These are phyloP conservation scores for Agriopis marginaria DNA, from an alignment of 2,888 invertebrate genomes.

Conservation along the genomic window DNA sequence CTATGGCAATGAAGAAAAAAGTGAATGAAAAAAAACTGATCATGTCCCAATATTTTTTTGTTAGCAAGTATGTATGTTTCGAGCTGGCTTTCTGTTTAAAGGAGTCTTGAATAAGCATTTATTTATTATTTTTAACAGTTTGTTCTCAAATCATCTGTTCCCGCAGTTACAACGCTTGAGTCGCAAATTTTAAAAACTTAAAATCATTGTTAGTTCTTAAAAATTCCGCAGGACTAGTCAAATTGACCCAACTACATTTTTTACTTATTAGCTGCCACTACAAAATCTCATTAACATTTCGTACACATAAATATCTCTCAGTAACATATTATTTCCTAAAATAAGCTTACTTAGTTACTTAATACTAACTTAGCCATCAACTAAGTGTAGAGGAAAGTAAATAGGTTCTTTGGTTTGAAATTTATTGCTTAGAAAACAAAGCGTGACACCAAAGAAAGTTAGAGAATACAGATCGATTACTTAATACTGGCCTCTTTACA, in stretches of 20 bases:
- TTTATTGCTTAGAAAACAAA: constrained; percentile 59
- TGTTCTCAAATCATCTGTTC: background rate
- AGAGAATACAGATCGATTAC: constrained; percentile 13
- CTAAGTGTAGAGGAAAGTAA: constrained; percentile 42
- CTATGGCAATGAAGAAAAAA: too few species aligned
- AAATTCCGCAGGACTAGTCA: too few species aligned
- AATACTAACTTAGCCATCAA: constrained; percentile 32
- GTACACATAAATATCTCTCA: constrained; percentile 33
- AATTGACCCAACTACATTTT: background rate
- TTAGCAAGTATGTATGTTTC: too few species aligned
- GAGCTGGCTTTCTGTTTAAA: too few species aligned
- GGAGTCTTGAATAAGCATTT: too few species aligned
- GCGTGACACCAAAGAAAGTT: constrained; percentile 51
- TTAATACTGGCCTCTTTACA: background rate
- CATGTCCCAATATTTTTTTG: too few species aligned
- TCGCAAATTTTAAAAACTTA: background rate
- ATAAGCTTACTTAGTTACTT: constrained; percentile 33
- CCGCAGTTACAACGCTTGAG: background rate
- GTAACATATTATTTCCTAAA: constrained; percentile 23
- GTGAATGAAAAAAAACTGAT: too few species aligned
- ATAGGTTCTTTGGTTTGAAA: constrained; percentile 70
- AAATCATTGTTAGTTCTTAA: too few species aligned
- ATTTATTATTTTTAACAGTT: background rate
- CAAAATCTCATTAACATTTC: constrained; percentile 28
- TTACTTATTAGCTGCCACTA: constrained; percentile 32